Conservation (phyloP, 2,113 vertebrate species). For the Fulica atra region DNA sequence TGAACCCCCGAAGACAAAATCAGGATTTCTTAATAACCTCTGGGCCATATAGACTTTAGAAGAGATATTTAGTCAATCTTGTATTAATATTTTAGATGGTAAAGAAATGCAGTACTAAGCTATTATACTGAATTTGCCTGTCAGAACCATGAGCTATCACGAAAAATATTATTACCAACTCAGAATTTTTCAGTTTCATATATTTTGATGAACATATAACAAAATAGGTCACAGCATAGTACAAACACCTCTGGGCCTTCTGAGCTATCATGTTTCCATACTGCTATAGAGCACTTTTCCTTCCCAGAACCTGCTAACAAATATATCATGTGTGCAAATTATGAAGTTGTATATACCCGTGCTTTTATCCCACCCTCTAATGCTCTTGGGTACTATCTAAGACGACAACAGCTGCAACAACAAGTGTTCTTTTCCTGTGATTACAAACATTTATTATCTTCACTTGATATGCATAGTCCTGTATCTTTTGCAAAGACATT, state of each 20-base stretch:
- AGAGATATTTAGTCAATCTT: constrained; percentile 68
- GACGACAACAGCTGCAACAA: background rate
- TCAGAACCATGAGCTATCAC: constrained; percentile 25
- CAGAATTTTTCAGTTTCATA: constrained; percentile 17
- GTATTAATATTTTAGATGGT: constrained; percentile 73
- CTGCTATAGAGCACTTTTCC: background rate
- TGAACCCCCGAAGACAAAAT: constrained; percentile 62
- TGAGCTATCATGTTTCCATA: background rate
- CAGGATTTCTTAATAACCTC: constrained; percentile 64
- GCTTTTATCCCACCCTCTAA: background rate
- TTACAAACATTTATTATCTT: background rate
- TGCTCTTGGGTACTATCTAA: background rate
- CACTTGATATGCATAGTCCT: background rate
- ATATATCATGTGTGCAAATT: background rate
- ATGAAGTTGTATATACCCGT: background rate
- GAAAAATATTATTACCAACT: constrained; percentile 22
- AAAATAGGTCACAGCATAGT: background rate
- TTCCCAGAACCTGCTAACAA: background rate
- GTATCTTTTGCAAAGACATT: background rate
- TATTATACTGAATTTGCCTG: constrained; percentile 38
- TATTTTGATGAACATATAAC: constrained; percentile 42
- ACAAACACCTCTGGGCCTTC: background rate
- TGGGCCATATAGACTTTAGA: constrained; percentile 40
- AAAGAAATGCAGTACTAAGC: constrained; percentile 49
- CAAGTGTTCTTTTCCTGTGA: background rate